Percentiles rank a stretch among this genome's conserved stretches.
Evolutionary conservation across 2,888 invertebrate genomes (phyloP).

Genomic region (Oscheius sp.): DNA sequence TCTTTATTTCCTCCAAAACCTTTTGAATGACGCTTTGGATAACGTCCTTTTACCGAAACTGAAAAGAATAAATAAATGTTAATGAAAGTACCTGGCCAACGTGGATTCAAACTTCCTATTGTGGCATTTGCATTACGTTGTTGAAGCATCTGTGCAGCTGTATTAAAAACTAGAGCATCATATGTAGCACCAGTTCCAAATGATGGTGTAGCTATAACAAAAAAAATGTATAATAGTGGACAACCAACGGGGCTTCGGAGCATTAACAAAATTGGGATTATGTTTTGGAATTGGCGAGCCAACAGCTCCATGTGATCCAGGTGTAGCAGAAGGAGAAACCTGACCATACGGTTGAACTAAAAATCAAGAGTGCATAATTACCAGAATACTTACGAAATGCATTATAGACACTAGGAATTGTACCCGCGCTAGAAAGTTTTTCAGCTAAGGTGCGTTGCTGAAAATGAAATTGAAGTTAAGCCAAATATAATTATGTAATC

Average conservation of each 20-base stretch:
- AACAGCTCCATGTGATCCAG: constrained; percentile 16
- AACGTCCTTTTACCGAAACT: not conserved
- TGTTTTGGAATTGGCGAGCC: constrained; percentile 7
- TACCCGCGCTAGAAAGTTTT: not conserved
- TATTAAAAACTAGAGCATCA: constrained; percentile 2
- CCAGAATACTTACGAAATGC: not conserved
- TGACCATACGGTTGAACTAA: constrained; percentile 6
- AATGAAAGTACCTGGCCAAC: not conserved
- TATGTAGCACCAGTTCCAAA: not conserved
- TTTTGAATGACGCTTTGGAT: not conserved
- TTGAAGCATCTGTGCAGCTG: constrained; percentile 7
- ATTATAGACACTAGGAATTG: constrained; percentile 7
- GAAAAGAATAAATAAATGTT: not conserved
- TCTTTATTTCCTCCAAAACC: too few relatives aligned
- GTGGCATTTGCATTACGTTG: not conserved
- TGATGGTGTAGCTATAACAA: not conserved
- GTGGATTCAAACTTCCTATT: constrained; percentile 1
- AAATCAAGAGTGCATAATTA: not conserved
- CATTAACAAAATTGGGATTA: too few relatives aligned
- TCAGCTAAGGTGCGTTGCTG: not conserved
- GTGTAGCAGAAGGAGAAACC: not conserved
- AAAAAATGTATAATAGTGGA: too few relatives aligned
- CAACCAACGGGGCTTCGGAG: too few relatives aligned
- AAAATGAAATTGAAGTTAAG: not conserved
- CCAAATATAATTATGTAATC: not conserved